Percentiles rank a stretch among this genome's conserved stretches.
Conservation (phyloP, 2,888 invertebrate species). For the Mellilla xanthometata region DNA sequence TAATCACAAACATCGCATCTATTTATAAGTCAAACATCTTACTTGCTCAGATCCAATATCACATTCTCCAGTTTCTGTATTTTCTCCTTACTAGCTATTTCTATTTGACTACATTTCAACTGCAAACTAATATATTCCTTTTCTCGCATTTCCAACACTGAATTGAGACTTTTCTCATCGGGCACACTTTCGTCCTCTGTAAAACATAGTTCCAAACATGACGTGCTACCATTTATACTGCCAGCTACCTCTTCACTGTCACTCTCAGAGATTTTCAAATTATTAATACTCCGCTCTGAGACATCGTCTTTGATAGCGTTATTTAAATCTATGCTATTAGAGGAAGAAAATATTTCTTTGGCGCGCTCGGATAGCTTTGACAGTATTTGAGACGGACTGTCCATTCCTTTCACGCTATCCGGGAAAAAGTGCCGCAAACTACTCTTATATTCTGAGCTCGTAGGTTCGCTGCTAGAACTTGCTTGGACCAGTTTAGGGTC, state of each 20-base stretch:
- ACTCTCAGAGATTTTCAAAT: slow-evolving; percentile 74
- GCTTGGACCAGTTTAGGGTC: slow-evolving; percentile 59
- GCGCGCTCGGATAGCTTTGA: slow-evolving; percentile 74
- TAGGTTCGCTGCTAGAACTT: slow-evolving; percentile 69
- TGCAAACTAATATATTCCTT: slow-evolving; percentile 77
- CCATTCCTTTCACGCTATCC: slow-evolving; percentile 69
- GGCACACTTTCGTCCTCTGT: slow-evolving; percentile 70
- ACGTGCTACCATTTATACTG: slow-evolving; percentile 74
- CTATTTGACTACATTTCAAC: slow-evolving; percentile 75
- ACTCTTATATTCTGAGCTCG: slow-evolving; percentile 68
- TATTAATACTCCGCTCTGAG: slow-evolving; percentile 69
- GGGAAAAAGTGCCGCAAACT: slow-evolving; percentile 72
- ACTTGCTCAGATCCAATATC: slow-evolving; percentile 85
- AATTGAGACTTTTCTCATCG: slow-evolving; percentile 59
- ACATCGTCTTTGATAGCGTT: slow-evolving; percentile 62
- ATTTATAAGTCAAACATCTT: slow-evolving; percentile 30
- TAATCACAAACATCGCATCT: too few species aligned
- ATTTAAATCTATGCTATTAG: slow-evolving; percentile 69
- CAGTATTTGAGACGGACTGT: slow-evolving; percentile 73
- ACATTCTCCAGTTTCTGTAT: slow-evolving; percentile 76
- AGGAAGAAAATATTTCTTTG: slow-evolving; percentile 76
- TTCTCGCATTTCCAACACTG: slow-evolving; percentile 67
- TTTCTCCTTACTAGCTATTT: slow-evolving; percentile 70
- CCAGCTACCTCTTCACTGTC: slow-evolving; percentile 75
- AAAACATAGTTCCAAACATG: slow-evolving; percentile 75